These are phyloP conservation scores for Miltochrista miniata DNA, from an alignment of 2,888 invertebrate species.

Conservation along the genomic window DNA sequence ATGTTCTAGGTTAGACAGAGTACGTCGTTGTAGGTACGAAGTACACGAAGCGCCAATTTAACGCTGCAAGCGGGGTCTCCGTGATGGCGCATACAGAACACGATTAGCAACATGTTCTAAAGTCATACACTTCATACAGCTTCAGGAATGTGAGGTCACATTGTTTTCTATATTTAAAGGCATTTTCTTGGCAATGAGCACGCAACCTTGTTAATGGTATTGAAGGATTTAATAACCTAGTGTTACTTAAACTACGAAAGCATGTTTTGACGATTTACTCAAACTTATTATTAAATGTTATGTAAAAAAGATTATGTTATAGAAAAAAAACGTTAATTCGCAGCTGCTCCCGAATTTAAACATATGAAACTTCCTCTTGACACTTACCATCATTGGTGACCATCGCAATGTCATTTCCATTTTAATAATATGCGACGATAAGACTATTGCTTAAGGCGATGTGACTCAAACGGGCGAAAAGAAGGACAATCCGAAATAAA, in stretches of 20 bases:
- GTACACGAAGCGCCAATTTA: conserved; percentile 50
- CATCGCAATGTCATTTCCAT: too few relatives aligned
- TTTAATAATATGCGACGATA: too few relatives aligned
- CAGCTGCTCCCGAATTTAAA: too few relatives aligned
- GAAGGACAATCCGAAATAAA: too few relatives aligned
- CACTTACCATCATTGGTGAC: too few relatives aligned
- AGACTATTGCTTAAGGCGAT: too few relatives aligned
- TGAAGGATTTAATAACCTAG: conserved; percentile 9
- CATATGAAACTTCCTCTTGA: too few relatives aligned
- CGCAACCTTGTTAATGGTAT: conserved; percentile 36
- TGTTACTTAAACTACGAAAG: neutral
- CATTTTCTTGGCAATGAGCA: conserved; percentile 46
- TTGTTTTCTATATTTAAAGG: conserved; percentile 56
- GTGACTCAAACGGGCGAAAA: too few relatives aligned
- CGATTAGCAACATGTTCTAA: conserved; percentile 69
- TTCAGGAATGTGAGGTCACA: conserved; percentile 58
- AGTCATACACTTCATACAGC: conserved; percentile 54
- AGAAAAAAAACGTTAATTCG: too few relatives aligned
- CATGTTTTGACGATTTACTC: neutral
- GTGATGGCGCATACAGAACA: conserved; percentile 70
- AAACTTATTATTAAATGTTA: neutral
- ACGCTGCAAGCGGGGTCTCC: conserved; percentile 45
- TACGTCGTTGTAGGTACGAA: conserved; percentile 2
- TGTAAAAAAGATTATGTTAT: too few relatives aligned
- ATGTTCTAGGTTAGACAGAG: too few relatives aligned